These are phyloP conservation scores for Athetis lepigone DNA, from an alignment of 2,888 invertebrate genomes.

Conservation along the genomic window DNA sequence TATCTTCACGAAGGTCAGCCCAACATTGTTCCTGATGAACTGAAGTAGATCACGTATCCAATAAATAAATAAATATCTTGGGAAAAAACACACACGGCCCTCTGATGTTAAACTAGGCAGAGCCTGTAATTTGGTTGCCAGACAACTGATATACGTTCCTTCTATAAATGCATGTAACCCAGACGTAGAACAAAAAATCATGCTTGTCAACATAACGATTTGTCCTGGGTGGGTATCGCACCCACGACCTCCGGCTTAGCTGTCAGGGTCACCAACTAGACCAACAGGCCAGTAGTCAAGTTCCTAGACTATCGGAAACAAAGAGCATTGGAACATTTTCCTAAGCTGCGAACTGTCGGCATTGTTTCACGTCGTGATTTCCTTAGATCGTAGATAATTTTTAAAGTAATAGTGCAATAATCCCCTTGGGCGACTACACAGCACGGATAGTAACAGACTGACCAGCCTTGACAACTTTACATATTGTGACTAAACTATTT, in stretches of 20 bases:
- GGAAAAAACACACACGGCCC: no score
- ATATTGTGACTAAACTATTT: neutral
- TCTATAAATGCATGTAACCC: no score
- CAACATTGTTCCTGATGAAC: constrained; percentile 68
- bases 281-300: no score
- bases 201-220: no score
- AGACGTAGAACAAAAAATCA: no score
- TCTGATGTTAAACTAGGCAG: no score
- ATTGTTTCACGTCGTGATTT: constrained; percentile 7
- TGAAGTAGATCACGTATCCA: constrained; percentile 62
- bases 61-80: no score
- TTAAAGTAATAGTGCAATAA: constrained; percentile 15
- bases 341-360: constrained; percentile 2
- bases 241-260: no score
- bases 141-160: no score
- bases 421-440: constrained; percentile 3
- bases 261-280: no score
- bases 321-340: constrained; percentile 25
- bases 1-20: constrained; percentile 66
- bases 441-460: neutral
- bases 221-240: no score
- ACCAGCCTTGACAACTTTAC: constrained; percentile 1
- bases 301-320: constrained; percentile 12
- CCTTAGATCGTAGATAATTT: constrained; percentile 15
- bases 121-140: no score